Evolutionary conservation across 2,113 vertebrate species (phyloP), one percentile per base, ranked within the genome.

Genomic region (Sakesphorus luctuosus): DNA sequence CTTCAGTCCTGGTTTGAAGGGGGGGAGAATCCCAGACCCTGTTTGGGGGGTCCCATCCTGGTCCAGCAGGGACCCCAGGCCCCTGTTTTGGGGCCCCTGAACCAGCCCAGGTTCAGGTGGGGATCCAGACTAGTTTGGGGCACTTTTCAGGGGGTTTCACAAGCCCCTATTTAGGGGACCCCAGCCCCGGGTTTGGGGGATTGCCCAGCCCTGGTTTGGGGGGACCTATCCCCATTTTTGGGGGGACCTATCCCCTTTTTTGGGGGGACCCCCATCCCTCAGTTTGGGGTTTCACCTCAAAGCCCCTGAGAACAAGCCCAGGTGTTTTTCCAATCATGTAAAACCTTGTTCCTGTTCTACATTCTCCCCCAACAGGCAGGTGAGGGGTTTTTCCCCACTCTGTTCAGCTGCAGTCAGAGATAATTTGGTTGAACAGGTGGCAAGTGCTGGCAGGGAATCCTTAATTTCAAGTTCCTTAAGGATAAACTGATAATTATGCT

Each of bases 331-430:
- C 15, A 47, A 14, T 35, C 20, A 11, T 0, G 23, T 25, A 23
- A 47, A 46, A 49, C 1, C 7, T 8, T 18, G 13, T 18, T 46
- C 21, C 19, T 19, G 8, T n/a, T 44, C 21, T 12, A 7, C 8
- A 3, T 18, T 49, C 38, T 36, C n/a, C 28, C 52, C 46, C n/a
- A 1, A 2, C 7, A 2, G 4, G 12, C 3, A 17, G 50, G 6
- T 9, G 35, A 52, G 47, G 4, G 21, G 16, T 23, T 74, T 43
- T 49, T 43, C 25, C 40, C 11, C 18, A 3, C 10, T 1, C 40
- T 8, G 31, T n/a, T 61, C 81, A 1, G 4, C 44, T 4, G 5
- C 19, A 15, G 40, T 1, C 18, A 4, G 5, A 13, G 11, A 44
- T 43, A 20, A 58, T 12, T 28, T 20, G 44, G 78, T 25, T 71